These are phyloP conservation scores for Drosophila macrothrix DNA, from an alignment of 2,888 invertebrate species.

Conservation along the genomic window DNA sequence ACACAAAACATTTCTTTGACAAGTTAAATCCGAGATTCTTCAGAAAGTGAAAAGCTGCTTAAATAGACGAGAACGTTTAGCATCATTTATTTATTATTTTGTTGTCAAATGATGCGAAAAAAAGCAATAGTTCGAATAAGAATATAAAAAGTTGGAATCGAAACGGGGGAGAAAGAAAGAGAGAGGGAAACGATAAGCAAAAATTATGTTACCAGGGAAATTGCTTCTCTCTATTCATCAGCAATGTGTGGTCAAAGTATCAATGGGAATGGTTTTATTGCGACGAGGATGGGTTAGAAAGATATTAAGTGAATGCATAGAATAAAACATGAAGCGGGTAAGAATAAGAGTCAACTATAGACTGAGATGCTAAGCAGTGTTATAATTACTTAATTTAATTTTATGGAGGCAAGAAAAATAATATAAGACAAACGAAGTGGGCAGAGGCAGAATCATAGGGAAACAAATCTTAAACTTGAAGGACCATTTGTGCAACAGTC, in stretches of 20 bases:
- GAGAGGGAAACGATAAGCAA: neutral
- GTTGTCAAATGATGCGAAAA: neutral
- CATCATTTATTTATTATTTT: neutral
- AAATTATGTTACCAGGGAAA: neutral
- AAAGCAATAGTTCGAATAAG: neutral
- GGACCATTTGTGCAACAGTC: too few species aligned
- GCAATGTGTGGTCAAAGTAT: neutral
- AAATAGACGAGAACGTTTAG: neutral
- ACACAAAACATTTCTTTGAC: conserved; percentile 6
- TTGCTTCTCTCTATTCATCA: neutral
- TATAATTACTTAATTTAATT: neutral
- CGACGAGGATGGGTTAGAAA: neutral
- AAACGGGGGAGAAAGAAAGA: neutral
- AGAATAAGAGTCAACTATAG: neutral
- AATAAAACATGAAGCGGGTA: neutral
- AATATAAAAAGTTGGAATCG: neutral
- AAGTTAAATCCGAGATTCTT: neutral
- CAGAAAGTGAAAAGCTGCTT: neutral
- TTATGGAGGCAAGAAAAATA: neutral
- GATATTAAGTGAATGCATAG: neutral
- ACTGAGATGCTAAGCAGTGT: neutral
- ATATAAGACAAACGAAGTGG: neutral
- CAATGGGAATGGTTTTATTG: neutral
- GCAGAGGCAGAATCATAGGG: neutral
- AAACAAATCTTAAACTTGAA: neutral